These are phyloP conservation scores for Ceyx erithaca DNA, from an alignment of 2,797 vertebrate genomes.

Conservation along the genomic window DNA sequence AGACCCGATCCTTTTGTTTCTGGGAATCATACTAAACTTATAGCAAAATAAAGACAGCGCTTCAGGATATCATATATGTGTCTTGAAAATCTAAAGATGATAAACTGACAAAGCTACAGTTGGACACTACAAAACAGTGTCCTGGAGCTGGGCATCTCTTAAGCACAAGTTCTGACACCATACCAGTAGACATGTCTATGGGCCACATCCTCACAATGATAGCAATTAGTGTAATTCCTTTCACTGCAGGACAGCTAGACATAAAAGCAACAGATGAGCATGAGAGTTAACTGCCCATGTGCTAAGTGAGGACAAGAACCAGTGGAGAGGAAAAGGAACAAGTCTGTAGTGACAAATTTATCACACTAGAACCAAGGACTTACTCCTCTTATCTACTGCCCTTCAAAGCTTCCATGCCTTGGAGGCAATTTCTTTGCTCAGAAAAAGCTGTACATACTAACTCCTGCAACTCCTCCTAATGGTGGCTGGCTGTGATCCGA, in stretches of 20 bases:
- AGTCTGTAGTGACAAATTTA: neutral
- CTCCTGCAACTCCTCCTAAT: neutral
- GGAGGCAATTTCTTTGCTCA: neutral
- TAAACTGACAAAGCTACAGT: neutral
- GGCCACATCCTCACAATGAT: neutral
- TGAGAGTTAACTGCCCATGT: neutral
- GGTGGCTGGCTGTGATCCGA: constrained; percentile 14
- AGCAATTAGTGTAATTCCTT: neutral
- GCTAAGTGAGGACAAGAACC: neutral
- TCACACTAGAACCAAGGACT: neutral
- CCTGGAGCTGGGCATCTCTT: neutral
- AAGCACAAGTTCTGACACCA: neutral
- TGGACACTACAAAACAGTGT: neutral
- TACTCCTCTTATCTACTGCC: neutral
- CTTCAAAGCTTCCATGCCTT: neutral
- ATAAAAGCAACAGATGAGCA: neutral
- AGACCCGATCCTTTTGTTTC: constrained; percentile 36
- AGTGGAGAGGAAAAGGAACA: neutral
- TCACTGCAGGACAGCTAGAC: neutral
- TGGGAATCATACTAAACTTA: neutral
- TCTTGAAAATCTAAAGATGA: neutral
- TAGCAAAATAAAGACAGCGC: constrained; percentile 13
- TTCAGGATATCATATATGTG: neutral
- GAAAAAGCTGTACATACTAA: neutral
- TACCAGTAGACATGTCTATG: neutral